Conservation (phyloP, 2,113 vertebrate species). For the Seriola dumerili region DNA sequence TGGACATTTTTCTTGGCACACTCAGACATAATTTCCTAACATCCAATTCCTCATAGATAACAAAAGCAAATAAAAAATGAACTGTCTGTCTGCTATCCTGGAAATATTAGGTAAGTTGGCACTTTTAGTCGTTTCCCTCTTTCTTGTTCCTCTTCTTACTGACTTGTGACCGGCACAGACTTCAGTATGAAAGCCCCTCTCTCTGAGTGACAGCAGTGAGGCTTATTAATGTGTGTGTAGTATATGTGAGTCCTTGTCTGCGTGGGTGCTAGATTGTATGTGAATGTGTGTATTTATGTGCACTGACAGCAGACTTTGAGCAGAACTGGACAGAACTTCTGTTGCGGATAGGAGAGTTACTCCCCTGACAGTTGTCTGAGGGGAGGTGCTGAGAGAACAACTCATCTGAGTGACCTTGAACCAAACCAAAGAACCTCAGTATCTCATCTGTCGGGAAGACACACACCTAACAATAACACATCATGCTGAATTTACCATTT, state of each 20-base stretch:
- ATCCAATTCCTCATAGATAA: conserved; percentile 19
- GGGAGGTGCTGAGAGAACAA: conserved; percentile 49
- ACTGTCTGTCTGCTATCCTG: conserved; percentile 2
- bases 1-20: neutral
- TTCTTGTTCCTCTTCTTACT: conserved; percentile 43
- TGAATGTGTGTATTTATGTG: conserved; percentile 41
- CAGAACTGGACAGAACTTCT: conserved; percentile 43
- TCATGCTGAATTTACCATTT: neutral
- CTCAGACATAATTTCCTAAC: neutral
- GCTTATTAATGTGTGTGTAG: conserved; percentile 55
- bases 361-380: conserved; percentile 51
- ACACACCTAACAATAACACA: neutral
- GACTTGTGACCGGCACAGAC: conserved; percentile 34
- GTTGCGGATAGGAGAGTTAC: conserved; percentile 59
- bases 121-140: conserved; percentile 37
- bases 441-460: neutral
- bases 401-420: conserved; percentile 51
- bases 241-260: conserved; percentile 15
- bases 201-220: conserved; percentile 51
- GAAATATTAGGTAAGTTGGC: conserved; percentile 39
- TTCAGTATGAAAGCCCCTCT: conserved; percentile 45
- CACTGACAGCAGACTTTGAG: conserved; percentile 45
- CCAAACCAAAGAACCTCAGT: conserved; percentile 30
- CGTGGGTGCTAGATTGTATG: conserved; percentile 17
- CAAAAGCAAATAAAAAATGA: conserved; percentile 6